A percentile compares a stretch with the other conserved stretches of the same genome.
Conservation (phyloP, 2,797 vertebrate species). For the Halcyon leucocephala region DNA sequence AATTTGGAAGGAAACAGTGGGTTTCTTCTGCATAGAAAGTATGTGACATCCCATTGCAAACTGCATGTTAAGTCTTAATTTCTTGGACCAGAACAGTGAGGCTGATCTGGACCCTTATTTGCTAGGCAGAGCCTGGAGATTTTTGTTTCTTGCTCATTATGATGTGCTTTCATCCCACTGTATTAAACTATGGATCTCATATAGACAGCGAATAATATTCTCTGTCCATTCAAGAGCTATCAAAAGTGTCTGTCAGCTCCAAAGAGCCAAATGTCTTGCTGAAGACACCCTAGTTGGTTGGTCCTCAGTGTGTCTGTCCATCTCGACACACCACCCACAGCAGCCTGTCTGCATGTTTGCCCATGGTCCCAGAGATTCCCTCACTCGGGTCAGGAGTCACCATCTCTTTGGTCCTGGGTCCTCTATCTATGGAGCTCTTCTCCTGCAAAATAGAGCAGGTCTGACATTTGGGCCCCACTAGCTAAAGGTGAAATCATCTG, state of each 20-base stretch:
- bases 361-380: not conserved
- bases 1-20: not conserved
- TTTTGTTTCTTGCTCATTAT: not conserved
- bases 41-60: not conserved
- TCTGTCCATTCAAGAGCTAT: not conserved
- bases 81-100: not conserved
- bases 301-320: not conserved
- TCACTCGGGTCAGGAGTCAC: not conserved
- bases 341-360: not conserved
- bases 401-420: not conserved
- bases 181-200: not conserved
- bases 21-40: not conserved
- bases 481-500: not conserved
- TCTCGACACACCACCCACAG: not conserved
- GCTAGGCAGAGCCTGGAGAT: not conserved
- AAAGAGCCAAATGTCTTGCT: not conserved
- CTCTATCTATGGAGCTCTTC: not conserved
- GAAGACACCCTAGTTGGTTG: not conserved
- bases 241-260: not conserved
- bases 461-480: not conserved
- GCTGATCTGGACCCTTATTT: not conserved
- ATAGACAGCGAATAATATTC: not conserved
- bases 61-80: not conserved
- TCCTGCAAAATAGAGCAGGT: not conserved
- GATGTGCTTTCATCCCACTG: not conserved